phyloP scores from a whole-genome alignment of 2,113 vertebrate species.

The Dissostichus mawsoni region DNA sequence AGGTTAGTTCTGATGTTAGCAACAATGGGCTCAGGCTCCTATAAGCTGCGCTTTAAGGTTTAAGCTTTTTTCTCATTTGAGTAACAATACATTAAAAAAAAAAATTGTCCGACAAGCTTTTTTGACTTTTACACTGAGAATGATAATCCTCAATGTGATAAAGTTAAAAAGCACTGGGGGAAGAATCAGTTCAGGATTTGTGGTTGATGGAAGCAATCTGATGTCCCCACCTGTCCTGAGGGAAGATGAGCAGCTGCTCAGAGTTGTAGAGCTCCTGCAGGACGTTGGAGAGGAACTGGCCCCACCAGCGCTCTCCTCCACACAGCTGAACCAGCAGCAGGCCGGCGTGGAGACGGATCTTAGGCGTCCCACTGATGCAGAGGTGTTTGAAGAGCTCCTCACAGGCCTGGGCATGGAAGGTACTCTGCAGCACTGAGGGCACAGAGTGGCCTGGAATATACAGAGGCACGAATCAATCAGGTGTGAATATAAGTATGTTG shows the following conservation, averaged over 20 bases:
- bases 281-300: conserved; percentile 98
- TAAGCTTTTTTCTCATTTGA: too few species aligned
- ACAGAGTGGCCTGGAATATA: conserved; percentile 89
- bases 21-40: too few species aligned
- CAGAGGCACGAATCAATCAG: background rate
- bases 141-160: too few species aligned
- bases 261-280: conserved; percentile 99
- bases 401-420: conserved; percentile 96
- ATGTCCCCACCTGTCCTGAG: conserved; percentile 92
- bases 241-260: conserved; percentile 97
- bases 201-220: too few species aligned
- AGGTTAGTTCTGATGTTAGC: too few species aligned
- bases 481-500: background rate
- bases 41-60: too few species aligned
- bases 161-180: too few species aligned
- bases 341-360: conserved; percentile 95
- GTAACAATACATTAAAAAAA: too few species aligned
- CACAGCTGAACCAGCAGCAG: conserved; percentile 96
- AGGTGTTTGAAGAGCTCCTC: conserved; percentile 99
- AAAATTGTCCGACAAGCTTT: too few species aligned
- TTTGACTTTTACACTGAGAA: too few species aligned
- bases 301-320: conserved; percentile 98
- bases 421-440: conserved; percentile 95
- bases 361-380: conserved; percentile 98
- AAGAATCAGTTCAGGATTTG: too few species aligned